Evolutionary conservation across 2,113 vertebrate genomes (phyloP), one percentile per base, ranked within the genome.

Genomic region (Agelaius tricolor): DNA sequence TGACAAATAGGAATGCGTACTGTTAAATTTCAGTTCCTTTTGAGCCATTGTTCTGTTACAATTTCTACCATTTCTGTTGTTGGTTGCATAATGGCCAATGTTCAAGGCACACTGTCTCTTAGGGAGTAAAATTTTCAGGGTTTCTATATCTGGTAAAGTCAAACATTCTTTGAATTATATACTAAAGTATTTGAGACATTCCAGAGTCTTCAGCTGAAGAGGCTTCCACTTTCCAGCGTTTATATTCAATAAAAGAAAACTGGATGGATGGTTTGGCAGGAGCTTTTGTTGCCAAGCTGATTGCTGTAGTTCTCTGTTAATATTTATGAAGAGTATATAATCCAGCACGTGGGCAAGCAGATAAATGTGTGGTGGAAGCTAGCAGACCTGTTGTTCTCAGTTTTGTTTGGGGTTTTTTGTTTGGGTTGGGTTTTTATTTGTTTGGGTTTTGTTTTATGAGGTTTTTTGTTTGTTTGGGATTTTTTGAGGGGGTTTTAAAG

Each of bases 131-230:
- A 8, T n/a, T 76, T 55, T 63, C 57, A 68, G 71, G 28, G 20
- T 37, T 61, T 92, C 47, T 86, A 0, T 63, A 65, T 91, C 47
- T 80, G 61, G 31, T 68, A 35, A 89, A 71, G 62, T 79, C 51
- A 95, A 83, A 69, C 43, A 58, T 79, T 96, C 52, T 72, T 83
- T 85, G 74, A 58, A 90, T 82, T 43, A 35, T 90, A 76, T 43
- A 6, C 61, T 62, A 1, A 94, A 83, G 30, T 87, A 86, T 90
- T 94, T 95, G 87, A 97, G 78, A 81, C 69, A 89, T 97, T 91
- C 74, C 82, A 94, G 84, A 61, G 19, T 63, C 80, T 83, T 87
- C 75, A 84, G 9, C 71, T 91, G 78, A 87, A 90, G 82, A 80
- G 77, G 31, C 51, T 85, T 43, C 46, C 26, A 90, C 43, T 62